Conservation (phyloP, 2,797 vertebrate genomes). For the Sebastolobus altivelis region DNA sequence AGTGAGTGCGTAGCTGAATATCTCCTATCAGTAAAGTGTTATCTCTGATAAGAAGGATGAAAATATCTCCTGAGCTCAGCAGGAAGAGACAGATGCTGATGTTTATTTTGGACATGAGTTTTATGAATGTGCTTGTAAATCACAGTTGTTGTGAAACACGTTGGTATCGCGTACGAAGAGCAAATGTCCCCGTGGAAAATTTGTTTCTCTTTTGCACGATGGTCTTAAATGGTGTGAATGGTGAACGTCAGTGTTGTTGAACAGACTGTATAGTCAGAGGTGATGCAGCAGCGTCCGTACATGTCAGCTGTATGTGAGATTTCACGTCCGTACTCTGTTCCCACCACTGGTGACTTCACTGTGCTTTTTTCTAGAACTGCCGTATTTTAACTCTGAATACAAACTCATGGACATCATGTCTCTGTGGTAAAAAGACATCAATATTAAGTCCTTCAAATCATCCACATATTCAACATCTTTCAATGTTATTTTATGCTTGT, state of each 20-base stretch:
- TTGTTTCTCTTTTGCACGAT: constrained; percentile 28
- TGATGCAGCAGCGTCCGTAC: constrained; percentile 36
- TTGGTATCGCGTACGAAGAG: not conserved
- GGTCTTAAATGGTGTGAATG: constrained; percentile 24
- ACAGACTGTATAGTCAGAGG: constrained; percentile 37
- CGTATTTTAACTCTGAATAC: constrained; percentile 9
- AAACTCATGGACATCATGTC: constrained; percentile 3
- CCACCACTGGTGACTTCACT: constrained; percentile 43
- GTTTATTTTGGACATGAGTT: constrained; percentile 15
- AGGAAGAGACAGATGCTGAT: constrained; percentile 11
- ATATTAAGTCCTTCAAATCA: not conserved
- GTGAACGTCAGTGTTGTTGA: constrained; percentile 7
- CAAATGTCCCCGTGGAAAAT: constrained; percentile 9
- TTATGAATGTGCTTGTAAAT: constrained; percentile 23
- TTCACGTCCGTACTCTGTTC: constrained; percentile 73
- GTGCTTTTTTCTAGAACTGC: constrained; percentile 13
- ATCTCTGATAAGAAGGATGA: not conserved
- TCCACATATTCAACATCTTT: not conserved
- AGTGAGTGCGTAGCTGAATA: not conserved
- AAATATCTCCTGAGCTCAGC: constrained; percentile 4
- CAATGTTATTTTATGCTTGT: not conserved
- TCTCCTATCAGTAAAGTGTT: not conserved
- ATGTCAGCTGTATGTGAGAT: constrained; percentile 74
- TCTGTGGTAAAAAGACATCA: not conserved
- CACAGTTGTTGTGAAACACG: constrained; percentile 16